A percentile compares a stretch with the other conserved stretches of the same genome.
Conservation (phyloP, 2,888 invertebrate genomes). For the Melinaea menophilus region DNA sequence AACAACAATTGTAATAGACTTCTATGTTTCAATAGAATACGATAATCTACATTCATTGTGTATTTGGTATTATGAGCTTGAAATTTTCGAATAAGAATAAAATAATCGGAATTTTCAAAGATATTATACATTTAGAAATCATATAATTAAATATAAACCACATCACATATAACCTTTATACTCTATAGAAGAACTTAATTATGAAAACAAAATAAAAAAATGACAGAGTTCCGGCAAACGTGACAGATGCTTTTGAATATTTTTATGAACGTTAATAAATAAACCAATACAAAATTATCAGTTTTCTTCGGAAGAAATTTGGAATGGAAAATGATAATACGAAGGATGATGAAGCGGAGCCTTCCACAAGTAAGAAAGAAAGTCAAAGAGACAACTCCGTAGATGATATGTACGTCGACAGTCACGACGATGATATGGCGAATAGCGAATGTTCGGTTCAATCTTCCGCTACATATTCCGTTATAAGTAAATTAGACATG, state of each 20-base stretch:
- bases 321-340: constrained; percentile 48
- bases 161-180: constrained; percentile 14
- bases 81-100: neutral
- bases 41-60: too few species aligned
- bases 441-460: constrained; percentile 39
- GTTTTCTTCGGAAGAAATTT: constrained; percentile 44
- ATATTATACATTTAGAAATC: neutral
- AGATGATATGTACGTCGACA: constrained; percentile 29
- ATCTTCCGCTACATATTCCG: constrained; percentile 36
- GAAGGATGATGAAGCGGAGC: constrained; percentile 37
- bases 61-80: neutral
- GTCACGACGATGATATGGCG: constrained; percentile 33
- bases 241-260: constrained; percentile 24
- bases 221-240: constrained; percentile 4
- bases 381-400: constrained; percentile 35
- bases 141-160: neutral
- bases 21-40: too few species aligned
- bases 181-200: neutral
- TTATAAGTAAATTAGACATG: constrained; percentile 39
- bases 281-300: constrained; percentile 47
- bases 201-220: constrained; percentile 19
- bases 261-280: constrained; percentile 15
- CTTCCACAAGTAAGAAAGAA: constrained; percentile 48
- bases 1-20: too few species aligned
- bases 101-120: neutral